These are phyloP conservation scores for Machimus atricapillus DNA, from an alignment of 2,888 invertebrate genomes.

Conservation along the genomic window DNA sequence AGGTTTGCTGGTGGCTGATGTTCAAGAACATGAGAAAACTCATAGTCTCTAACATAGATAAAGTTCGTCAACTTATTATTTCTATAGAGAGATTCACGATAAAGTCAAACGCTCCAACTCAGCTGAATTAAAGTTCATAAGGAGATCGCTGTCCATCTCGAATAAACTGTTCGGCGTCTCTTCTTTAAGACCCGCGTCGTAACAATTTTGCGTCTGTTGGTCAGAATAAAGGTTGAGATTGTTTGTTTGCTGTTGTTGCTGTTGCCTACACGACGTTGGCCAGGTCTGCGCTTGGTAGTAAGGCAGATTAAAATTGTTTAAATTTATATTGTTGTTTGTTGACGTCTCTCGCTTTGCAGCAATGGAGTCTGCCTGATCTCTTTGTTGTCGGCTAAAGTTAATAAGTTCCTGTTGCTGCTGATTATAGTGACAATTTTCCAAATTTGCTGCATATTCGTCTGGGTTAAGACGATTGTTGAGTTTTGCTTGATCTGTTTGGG, in stretches of 20 bases:
- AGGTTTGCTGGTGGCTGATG: background rate
- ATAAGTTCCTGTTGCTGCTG: conserved; percentile 27
- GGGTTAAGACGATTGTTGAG: background rate
- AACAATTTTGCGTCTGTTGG: background rate
- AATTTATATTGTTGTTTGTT: background rate
- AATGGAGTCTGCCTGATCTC: background rate
- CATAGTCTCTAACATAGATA: background rate
- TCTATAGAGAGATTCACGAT: background rate
- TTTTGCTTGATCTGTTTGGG: background rate
- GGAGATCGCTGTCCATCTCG: background rate
- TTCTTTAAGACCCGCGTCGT: background rate
- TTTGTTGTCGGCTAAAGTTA: background rate
- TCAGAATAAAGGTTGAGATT: background rate
- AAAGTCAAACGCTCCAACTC: background rate
- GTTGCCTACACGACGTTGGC: background rate
- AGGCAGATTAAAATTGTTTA: background rate
- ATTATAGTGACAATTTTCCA: background rate
- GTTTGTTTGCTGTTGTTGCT: background rate
- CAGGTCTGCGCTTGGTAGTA: background rate
- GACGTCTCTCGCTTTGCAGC: background rate
- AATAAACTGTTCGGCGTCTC: background rate
- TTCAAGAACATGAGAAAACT: background rate
- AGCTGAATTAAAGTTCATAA: conserved; percentile 1
- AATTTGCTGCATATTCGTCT: background rate
- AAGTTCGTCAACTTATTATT: background rate